Evolutionary conservation across 2,113 vertebrate genomes (phyloP).

Genomic region (Phrynosoma platyrhinos): DNA sequence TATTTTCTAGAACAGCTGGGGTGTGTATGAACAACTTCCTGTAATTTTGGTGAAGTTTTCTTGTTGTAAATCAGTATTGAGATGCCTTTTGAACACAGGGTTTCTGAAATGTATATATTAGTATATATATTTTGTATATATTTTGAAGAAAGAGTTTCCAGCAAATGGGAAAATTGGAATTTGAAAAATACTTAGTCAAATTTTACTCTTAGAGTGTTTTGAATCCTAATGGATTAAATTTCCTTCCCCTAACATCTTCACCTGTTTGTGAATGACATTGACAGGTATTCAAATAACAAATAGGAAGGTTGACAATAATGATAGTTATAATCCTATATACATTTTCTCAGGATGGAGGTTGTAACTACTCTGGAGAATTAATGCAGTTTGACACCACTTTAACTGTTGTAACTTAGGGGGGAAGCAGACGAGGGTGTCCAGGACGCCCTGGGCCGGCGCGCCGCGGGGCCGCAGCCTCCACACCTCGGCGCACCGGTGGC

Average conservation of each 20-base stretch:
- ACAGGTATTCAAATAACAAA: neutral
- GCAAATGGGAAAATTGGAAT: neutral
- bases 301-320: neutral
- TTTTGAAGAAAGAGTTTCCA: neutral
- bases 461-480: too few relatives aligned
- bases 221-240: neutral
- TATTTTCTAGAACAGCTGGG: neutral
- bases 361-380: too few relatives aligned
- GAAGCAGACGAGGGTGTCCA: too few relatives aligned
- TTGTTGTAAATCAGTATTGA: neutral
- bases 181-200: neutral
- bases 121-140: neutral
- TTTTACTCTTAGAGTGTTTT: neutral
- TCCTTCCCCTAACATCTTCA: neutral
- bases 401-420: too few relatives aligned
- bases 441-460: too few relatives aligned
- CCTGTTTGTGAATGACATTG: slow-evolving; percentile 7
- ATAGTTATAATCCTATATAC: too few relatives aligned
- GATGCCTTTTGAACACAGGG: neutral
- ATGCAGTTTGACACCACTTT: too few relatives aligned
- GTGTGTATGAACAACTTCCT: neutral
- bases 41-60: neutral
- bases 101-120: neutral
- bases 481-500: too few relatives aligned
- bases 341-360: too few relatives aligned